phyloP scores from a whole-genome alignment of 1,140 invertebrate genomes.

The Meloidogyne hapla region DNA sequence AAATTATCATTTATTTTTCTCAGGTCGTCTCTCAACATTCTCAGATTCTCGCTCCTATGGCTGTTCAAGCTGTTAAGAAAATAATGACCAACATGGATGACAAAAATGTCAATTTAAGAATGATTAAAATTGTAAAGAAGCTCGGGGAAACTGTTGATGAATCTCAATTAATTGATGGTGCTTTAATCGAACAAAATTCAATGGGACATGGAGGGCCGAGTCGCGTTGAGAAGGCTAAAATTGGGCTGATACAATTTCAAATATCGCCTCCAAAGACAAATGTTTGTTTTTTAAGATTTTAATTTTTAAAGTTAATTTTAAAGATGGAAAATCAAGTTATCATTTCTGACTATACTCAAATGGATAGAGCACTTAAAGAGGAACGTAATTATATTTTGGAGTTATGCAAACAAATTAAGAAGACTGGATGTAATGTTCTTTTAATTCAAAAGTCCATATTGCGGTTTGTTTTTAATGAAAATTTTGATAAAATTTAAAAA shows the following conservation, averaged over 20 bases:
- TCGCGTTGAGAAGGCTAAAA: slow-evolving; percentile 93
- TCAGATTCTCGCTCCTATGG: slow-evolving; percentile 86
- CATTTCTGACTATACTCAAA: slow-evolving; percentile 95
- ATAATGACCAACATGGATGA: slow-evolving; percentile 74
- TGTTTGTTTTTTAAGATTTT: slow-evolving; percentile 67
- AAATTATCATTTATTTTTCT: slow-evolving; percentile 8
- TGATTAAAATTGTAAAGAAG: slow-evolving; percentile 93
- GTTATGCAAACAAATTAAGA: slow-evolving; percentile 98
- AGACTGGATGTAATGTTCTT: slow-evolving; percentile 93
- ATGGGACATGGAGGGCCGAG: slow-evolving; percentile 84
- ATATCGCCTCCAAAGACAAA: slow-evolving; percentile 99
- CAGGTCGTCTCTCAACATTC: slow-evolving; percentile 92
- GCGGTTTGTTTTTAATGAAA: slow-evolving; percentile 68
- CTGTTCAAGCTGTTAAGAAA: slow-evolving; percentile 91
- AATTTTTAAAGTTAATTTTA: slow-evolving; percentile 12
- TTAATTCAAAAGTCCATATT: slow-evolving; percentile 98
- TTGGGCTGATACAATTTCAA: slow-evolving; percentile 98
- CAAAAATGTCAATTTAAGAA: slow-evolving; percentile 74
- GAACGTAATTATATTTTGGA: slow-evolving; percentile 96
- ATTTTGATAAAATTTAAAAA: neutral
- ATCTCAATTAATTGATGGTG: slow-evolving; percentile 88
- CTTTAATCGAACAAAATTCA: slow-evolving; percentile 87
- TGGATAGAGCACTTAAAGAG: slow-evolving; percentile 97
- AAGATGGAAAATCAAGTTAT: slow-evolving; percentile 96
- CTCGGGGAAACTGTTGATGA: slow-evolving; percentile 89